Base-by-base conservation (phyloP, 2,797 vertebrate species). In the Euthynnus affinis region DNA sequence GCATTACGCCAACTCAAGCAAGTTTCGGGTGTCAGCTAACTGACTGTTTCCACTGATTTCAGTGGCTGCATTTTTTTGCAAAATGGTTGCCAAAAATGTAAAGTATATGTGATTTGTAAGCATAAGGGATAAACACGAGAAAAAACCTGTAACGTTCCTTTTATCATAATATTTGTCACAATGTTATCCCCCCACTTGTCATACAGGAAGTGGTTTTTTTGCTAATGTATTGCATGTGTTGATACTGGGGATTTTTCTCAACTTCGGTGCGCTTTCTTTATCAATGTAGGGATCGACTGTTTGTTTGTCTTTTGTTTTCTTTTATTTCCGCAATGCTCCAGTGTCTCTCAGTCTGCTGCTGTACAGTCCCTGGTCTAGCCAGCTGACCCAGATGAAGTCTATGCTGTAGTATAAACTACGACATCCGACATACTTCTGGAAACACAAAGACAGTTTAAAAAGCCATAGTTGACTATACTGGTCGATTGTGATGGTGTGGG, bases 401-500 rank as follows among this genome's bases (percentile, higher is more conserved):
- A 0, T 42, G 22, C 29, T 72, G 17, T 7, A 20, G 37, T 52
- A 22, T 58, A 6, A 73, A 57, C 63, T 8, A 14, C 53, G 48
- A 5, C n/a, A n/a, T 66, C 55, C 32, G 42, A 34, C 60, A 17
- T 27, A 44, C 15, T 48, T 51, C 20, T 42, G 58, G 27, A 70
- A 74, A 72, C 44, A 72, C 44, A 17, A 61, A 72, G 58, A 42
- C 27, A 20, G 9, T n/a, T 67, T 5, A 17, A 44, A 44, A 56
- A 66, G 40, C 42, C 53, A 13, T 23, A 9, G 18, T 68, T 42
- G 17, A 27, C 32, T 44, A 17, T 29, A 25, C 25, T 7, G 22
- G n/a, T 3, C 32, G 60, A 52, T 48, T 42, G 55, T 67, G 68
- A 58, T 42, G 14, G 49, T 20, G 55, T 53, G 55, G 85, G 87